phyloP scores from a whole-genome alignment of 2,113 vertebrate genomes.

The Rhinopomastus cyanomelas region DNA sequence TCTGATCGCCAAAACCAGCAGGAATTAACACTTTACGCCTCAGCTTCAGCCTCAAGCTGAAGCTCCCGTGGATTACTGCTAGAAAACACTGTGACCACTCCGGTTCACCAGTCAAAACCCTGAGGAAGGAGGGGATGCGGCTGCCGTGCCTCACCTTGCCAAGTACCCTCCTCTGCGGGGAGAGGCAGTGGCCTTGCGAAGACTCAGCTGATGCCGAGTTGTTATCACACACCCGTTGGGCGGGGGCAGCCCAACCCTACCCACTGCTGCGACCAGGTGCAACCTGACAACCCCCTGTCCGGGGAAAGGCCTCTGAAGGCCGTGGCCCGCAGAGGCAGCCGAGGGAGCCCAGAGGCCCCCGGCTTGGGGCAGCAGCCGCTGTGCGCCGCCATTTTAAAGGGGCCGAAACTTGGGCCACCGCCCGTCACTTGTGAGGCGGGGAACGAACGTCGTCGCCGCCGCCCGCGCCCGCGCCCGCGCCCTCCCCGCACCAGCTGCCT shows the following conservation, averaged over 20 bases:
- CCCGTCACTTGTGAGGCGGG: fast-evolving
- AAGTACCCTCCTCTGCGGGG: fast-evolving
- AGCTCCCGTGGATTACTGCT: neutral
- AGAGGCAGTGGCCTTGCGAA: fast-evolving
- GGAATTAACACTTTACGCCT: neutral
- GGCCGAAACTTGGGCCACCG: fast-evolving
- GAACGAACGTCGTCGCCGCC: fast-evolving
- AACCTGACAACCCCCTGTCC: fast-evolving
- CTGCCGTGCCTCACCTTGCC: fast-evolving
- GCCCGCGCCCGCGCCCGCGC: neutral
- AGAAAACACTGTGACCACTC: neutral
- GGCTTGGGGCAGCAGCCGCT: fast-evolving
- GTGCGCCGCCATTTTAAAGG: fast-evolving
- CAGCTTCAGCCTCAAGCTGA: neutral
- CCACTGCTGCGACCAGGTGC: fast-evolving
- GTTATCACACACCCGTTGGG: too few relatives aligned
- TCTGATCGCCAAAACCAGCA: neutral
- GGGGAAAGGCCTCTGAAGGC: neutral
- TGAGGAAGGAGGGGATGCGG: fast-evolving
- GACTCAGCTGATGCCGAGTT: fast-evolving
- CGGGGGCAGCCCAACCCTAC: too few relatives aligned
- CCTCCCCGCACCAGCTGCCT: too few relatives aligned
- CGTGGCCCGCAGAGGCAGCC: neutral
- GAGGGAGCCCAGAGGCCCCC: too few relatives aligned
- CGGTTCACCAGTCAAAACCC: neutral